Conservation (phyloP, 2,113 vertebrate species). For the Ceyx melanurus region DNA sequence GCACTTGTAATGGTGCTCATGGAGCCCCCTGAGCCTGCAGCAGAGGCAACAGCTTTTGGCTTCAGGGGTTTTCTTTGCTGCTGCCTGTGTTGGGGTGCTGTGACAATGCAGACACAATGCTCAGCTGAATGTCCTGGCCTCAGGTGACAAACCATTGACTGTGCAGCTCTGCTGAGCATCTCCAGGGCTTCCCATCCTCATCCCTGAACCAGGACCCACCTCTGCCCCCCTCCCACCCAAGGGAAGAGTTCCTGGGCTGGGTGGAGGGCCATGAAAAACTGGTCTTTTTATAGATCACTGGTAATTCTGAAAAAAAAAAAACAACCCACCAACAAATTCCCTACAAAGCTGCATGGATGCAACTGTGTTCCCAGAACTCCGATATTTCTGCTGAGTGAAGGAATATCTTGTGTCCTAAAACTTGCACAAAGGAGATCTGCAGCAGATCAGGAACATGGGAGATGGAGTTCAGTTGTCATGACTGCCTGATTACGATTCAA, state of each 20-base stretch:
- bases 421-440: not conserved
- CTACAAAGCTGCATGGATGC: not conserved
- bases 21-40: not conserved
- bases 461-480: not conserved
- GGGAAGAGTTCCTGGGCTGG: not conserved
- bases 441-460: not conserved
- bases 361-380: not conserved
- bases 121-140: not conserved
- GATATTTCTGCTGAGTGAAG: not conserved
- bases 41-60: not conserved
- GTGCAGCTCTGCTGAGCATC: not conserved
- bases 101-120: not conserved
- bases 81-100: not conserved
- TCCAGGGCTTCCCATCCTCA: not conserved
- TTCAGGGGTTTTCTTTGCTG: not conserved
- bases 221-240: not conserved
- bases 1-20: accelerated
- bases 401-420: not conserved
- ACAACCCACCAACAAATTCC: not conserved
- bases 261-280: not conserved
- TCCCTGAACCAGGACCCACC: accelerated
- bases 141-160: not conserved
- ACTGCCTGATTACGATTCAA: not conserved
- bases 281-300: not conserved
- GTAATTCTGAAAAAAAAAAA: not conserved